Base-by-base conservation (phyloP, 2,113 vertebrate species). In the Erythrolamprus reginae region DNA sequence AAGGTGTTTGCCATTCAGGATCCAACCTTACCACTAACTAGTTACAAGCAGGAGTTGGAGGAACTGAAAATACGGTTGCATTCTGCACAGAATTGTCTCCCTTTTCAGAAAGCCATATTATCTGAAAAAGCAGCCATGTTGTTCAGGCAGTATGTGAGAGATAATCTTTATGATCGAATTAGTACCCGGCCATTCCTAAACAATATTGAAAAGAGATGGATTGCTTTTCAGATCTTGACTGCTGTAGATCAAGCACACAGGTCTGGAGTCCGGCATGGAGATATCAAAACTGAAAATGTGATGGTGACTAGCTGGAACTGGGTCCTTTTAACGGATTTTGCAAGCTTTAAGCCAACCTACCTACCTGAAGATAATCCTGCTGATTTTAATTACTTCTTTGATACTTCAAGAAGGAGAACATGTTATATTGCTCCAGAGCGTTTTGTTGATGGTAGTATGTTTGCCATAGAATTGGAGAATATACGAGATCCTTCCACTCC, bases 231-330 rank as follows among this genome's bases (percentile, higher is more conserved):
- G 97, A 97, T 99, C 93, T 97, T 99, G 33, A 99, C 97, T 0
- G 99, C 99, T 0, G 98, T 99, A 85, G 98, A 99, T 93, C 99
- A 99, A 94, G 98, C 98, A 0, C 98, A 99, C 96, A 98, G 97
- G 58, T 98, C 98, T 0, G 98, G 99, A 2, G 99, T 99, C 8
- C 98, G 99, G 21, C 99, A 99, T 0, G 99, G 99, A 0, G 99
- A 99, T 95, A 99, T 99, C 90, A 99, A 99, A 96, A 99, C 99
- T 0, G 99, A 99, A 95, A 99, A 99, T 33, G 97, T 99, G 89
- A 99, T 99, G 99, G 99, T 99, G 91, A 99, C 98, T 91, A 99
- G 98, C 96, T 99, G 99, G 99, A 99, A 99, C 95, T 99, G 99
- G 99, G 98, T 99, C 83, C 98, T 99, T 93, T 97, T 99, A 0